These are phyloP conservation scores for Sphaerophoria rueppellii DNA, from an alignment of 2,888 invertebrate genomes.

Conservation along the genomic window DNA sequence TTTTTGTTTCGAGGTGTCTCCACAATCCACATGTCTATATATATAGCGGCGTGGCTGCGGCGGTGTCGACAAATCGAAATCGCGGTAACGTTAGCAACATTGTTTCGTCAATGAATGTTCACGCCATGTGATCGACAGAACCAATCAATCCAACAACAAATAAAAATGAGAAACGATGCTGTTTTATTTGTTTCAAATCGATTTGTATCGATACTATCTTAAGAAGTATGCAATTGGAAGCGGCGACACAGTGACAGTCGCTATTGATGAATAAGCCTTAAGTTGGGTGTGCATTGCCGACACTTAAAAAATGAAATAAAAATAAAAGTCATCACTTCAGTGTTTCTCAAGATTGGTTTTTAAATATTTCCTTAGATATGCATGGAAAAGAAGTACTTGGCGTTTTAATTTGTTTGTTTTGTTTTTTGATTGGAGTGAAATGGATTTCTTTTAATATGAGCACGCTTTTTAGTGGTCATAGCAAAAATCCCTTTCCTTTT, in stretches of 20 bases:
- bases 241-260: slow-evolving; percentile 49
- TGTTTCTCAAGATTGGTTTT: slow-evolving; percentile 40
- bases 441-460: no score
- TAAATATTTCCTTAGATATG: no score
- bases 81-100: slow-evolving; percentile 12
- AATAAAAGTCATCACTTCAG: slow-evolving; percentile 41
- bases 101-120: slow-evolving; percentile 12
- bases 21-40: no score
- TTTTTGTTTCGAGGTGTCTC: slow-evolving; percentile 56
- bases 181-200: neutral
- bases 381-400: no score
- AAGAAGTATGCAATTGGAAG: slow-evolving; percentile 37
- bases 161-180: slow-evolving; percentile 2
- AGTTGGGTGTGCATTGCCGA: neutral
- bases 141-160: slow-evolving; percentile 17
- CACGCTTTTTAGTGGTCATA: no score
- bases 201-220: slow-evolving; percentile 7
- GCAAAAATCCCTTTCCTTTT: no score
- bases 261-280: slow-evolving; percentile 18
- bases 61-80: no score
- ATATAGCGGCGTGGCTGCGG: no score
- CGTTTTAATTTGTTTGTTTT: no score
- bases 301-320: slow-evolving; percentile 11
- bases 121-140: neutral
- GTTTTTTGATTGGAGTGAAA: no score